Evolutionary conservation across 2,797 vertebrate genomes (phyloP), one percentile per base, ranked within the genome.

Genomic region (Odontamblyopus rebecca): DNA sequence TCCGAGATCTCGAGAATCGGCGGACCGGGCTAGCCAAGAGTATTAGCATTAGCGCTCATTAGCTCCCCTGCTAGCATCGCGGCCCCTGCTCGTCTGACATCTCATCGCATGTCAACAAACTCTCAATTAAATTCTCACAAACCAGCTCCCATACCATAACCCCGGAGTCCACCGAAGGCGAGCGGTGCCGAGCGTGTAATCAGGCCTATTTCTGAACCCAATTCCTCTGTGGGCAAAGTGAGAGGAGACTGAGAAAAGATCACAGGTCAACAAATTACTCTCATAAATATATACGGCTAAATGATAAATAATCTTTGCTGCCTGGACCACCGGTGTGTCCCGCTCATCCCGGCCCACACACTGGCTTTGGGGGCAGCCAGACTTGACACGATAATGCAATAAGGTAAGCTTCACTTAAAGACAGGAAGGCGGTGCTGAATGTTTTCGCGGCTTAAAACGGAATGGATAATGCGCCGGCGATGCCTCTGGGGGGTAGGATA

Each of bases 401-500:
- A 86, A 90, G 89, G 86, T 90, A 82, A 90, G 86, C 86, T 88
- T 77, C 75, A 86, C 73, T 85, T 84, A 79, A 87, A 87, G 67
- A 82, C 82, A 86, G 88, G 85, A 83, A 84, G 80, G 76, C 77
- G 61, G 75, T 77, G 84, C 84, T 77, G 85, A 89, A 86, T 77
- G 86, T 85, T 85, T 85, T 83, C 76, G 72, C 16, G 78, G 82
- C 85, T 88, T 87, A 72, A 84, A 83, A 86, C 19, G 83, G 81
- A 87, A 85, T 69, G 74, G 68, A 79, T 89, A 75, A 81, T 79
- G 87, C 82, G 30, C 29, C 26, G 71, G 65, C 71, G 82, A 75
- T 79, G 82, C 75, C 85, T 87, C 76, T 86, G 84, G 54, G 8
- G 54, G 23, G n/a, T 23, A 23, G 84, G 76, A 75, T 88, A 89